Evolutionary conservation across 2,888 invertebrate species (phyloP).

Genomic region (Philereme vetulata): DNA sequence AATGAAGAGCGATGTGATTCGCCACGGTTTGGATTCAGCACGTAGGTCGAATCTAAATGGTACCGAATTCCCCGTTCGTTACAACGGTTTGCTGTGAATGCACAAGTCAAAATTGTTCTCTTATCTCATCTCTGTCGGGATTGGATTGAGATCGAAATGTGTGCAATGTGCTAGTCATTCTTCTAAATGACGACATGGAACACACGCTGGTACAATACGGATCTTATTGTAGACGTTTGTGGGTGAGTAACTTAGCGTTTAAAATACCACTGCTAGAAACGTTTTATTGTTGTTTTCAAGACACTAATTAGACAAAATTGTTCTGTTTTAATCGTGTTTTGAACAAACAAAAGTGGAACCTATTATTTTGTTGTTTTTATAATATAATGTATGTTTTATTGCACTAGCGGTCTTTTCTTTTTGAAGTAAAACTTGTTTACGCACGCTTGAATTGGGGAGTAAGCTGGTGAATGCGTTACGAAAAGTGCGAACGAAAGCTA

Average conservation of each 20-base stretch:
- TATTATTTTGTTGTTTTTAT: no score
- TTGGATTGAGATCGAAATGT: slow-evolving; percentile 30
- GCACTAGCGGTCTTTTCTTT: no score
- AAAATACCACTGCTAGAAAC: neutral
- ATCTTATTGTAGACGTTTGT: slow-evolving; percentile 15
- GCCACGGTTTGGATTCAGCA: neutral
- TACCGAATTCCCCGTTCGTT: neutral
- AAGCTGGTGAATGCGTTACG: no score
- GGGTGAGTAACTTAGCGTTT: slow-evolving; percentile 7
- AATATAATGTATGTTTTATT: no score
- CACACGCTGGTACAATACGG: slow-evolving; percentile 20
- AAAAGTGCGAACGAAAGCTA: no score
- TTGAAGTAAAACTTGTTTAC: no score
- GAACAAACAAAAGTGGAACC: no score
- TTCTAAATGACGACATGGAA: slow-evolving; percentile 27
- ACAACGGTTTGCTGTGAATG: neutral
- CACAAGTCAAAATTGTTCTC: slow-evolving; percentile 26
- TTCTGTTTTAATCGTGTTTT: no score
- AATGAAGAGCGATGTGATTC: no score
- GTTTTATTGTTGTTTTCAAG: neutral
- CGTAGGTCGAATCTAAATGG: neutral
- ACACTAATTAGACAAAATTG: no score
- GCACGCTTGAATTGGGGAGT: no score
- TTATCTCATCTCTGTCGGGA: slow-evolving; percentile 35
- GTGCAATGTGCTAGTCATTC: slow-evolving; percentile 20